Conservation (phyloP, 2,888 invertebrate genomes). For the Cecidostiba fungosa region DNA sequence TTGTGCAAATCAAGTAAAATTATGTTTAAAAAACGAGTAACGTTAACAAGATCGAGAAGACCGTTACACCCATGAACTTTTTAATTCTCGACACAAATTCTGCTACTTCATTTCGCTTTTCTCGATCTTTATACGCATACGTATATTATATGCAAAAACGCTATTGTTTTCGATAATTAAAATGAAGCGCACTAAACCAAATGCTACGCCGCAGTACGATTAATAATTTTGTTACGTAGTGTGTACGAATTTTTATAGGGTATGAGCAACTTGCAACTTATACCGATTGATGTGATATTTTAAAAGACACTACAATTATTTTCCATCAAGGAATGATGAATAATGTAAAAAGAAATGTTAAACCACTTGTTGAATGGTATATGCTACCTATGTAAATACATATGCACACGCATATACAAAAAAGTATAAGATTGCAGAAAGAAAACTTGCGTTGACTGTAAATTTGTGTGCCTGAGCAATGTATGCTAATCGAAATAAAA, state of each 20-base stretch:
- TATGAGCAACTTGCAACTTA: constrained; percentile 12
- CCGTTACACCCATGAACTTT: constrained; percentile 33
- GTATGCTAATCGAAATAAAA: constrained; percentile 27
- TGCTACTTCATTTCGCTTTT: constrained; percentile 37
- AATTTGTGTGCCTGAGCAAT: constrained; percentile 53
- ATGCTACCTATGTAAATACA: constrained; percentile 50
- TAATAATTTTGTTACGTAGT: constrained; percentile 54
- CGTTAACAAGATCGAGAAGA: constrained; percentile 24
- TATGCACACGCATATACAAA: constrained; percentile 18
- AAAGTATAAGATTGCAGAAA: constrained; percentile 31
- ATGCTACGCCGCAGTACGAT: constrained; percentile 45
- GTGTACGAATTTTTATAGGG: constrained; percentile 41
- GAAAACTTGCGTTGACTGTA: constrained; percentile 38
- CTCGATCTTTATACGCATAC: constrained; percentile 36
- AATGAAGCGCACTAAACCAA: constrained; percentile 47
- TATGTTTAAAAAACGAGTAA: not conserved
- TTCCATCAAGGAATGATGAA: constrained; percentile 22
- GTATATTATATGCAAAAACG: constrained; percentile 10
- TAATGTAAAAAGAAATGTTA: constrained; percentile 56
- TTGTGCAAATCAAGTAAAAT: constrained; percentile 7
- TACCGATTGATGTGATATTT: constrained; percentile 60
- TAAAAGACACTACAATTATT: constrained; percentile 41
- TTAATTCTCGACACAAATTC: constrained; percentile 52
- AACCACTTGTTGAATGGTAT: constrained; percentile 46
- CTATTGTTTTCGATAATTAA: constrained; percentile 38